Evolutionary conservation across 2,113 vertebrate species (phyloP), one percentile per base, ranked within the genome.

Genomic region (Glaucidium brasilianum): DNA sequence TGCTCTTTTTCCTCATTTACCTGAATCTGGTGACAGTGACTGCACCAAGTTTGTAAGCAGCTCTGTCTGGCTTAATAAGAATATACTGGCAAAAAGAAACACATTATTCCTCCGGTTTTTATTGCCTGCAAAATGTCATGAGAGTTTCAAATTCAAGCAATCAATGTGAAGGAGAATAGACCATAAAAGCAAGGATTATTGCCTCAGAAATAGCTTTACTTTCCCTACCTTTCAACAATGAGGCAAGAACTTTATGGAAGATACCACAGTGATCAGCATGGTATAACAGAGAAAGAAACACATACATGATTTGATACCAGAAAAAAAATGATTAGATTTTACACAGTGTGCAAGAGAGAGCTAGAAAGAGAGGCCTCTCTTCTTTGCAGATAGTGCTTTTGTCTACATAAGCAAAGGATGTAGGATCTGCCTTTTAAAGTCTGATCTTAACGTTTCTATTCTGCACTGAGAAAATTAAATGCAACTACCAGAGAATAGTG

Each of bases 151-250:
- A 96, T 94, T 94, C 94, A 94, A 97, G 91, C 83, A 95, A 90
- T 94, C 62, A 83, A 52, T 63, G 37, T 91, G 82, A 97, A 97
- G 89, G 91, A 94, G 90, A 97, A 85, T 49, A 94, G 74, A 79
- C 71, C 41, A 90, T 97, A 97, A 96, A 96, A 94, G 88, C 90
- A 95, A 96, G 67, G 90, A 96, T 97, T 97, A 97, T 95, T 97
- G 95, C 89, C 80, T 97, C 69, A 92, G 94, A 97, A 97, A 96
- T 88, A 97, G 63, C 74, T 87, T 62, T 77, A n/a, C 89, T 94
- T 97, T 95, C 55, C 66, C 92, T 96, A 47, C 35, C 49, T 85
- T 88, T 91, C 94, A 85, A 92, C 86, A 96, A 96, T 27, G 67
- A 63, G 90, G 41, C 35, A 95, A 95, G 77, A 96, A 77, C 63